Base-by-base conservation (phyloP, 2,113 vertebrate genomes). In the Bubalus kerabau region DNA sequence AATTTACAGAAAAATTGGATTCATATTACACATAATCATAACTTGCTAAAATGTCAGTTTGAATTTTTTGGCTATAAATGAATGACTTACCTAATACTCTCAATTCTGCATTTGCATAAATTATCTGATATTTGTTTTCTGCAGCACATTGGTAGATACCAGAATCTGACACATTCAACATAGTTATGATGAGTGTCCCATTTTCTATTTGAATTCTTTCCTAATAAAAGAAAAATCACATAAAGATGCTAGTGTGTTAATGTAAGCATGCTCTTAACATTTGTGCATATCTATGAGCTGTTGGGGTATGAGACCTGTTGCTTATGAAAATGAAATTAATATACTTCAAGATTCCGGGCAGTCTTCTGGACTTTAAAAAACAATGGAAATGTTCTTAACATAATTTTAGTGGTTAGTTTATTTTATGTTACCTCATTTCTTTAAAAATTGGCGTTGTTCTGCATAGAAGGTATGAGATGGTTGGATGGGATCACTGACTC, bases 111-210 rank as follows among this genome's bases (percentile, higher is more conserved):
- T 98, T 99, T 96, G 99, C 99, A 96, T 99, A 99, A 94, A 99
- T 98, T 0, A 98, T 98, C 78, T 98, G 98, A 1, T 99, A 98
- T 92, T 99, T 98, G 86, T 99, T 99, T 98, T 99, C 99, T 64
- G 99, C 99, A 90, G 99, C 98, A 28, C 99, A 99, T 94, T 99
- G 99, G 98, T 99, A 99, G 98, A 99, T 98, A 54, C 99, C 99
- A 19, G 99, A 99, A 94, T 99, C 99, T 36, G 98, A 98, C 93
- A 99, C 89, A 59, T 99, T 99, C 87, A 99, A 98, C 98, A 96
- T 96, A n/a, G 98, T 98, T 96, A 99, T 99, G 94, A 97, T 98
- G 86, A 99, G 98, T 87, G 98, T 99, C 28, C 99, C 99, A 30
- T 99, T 99, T 95, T 99, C 99, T 95, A 99, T 98, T 50, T 98